Conservation (phyloP, 1,140 invertebrate species). For the Neodiprion virginianus region DNA sequence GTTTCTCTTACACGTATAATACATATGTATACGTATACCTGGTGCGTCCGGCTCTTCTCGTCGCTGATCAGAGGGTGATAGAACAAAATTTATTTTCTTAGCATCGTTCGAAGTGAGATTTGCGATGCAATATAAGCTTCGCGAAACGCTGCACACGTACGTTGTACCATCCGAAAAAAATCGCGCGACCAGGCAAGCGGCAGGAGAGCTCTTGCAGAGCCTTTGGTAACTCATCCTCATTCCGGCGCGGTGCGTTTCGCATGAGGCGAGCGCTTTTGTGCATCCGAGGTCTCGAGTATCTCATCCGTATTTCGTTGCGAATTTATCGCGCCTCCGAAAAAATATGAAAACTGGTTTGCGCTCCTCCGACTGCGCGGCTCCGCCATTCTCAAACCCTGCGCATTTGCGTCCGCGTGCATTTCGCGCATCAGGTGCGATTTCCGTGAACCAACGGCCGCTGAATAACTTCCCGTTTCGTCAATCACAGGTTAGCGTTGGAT, state of each 20-base stretch:
- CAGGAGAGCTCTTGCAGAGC: not conserved
- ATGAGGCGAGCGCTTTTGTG: not conserved
- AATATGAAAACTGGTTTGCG: conserved; percentile 47
- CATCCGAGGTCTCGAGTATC: conserved; percentile 28
- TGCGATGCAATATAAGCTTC: no score
- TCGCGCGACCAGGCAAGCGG: not conserved
- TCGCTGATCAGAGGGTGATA: not conserved
- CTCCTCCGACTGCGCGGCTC: not conserved
- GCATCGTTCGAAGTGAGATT: not conserved
- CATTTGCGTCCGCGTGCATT: no score
- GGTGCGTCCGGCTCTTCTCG: no score
- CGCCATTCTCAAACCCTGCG: conserved; percentile 12
- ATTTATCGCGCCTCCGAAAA: conserved; percentile 39
- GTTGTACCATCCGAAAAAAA: not conserved
- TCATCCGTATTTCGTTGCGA: conserved; percentile 41
- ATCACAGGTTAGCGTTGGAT: not conserved
- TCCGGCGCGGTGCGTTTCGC: no score
- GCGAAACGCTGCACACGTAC: not conserved
- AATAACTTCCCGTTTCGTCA: no score
- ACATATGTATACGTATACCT: no score
- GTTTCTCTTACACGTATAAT: not conserved
- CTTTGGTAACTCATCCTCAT: conserved; percentile 2
- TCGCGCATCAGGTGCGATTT: no score
- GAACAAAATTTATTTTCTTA: not conserved
- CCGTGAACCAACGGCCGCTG: no score